Evolutionary conservation across 2,797 vertebrate genomes (phyloP), one percentile per base, ranked within the genome.

Genomic region (Falco cherrug): DNA sequence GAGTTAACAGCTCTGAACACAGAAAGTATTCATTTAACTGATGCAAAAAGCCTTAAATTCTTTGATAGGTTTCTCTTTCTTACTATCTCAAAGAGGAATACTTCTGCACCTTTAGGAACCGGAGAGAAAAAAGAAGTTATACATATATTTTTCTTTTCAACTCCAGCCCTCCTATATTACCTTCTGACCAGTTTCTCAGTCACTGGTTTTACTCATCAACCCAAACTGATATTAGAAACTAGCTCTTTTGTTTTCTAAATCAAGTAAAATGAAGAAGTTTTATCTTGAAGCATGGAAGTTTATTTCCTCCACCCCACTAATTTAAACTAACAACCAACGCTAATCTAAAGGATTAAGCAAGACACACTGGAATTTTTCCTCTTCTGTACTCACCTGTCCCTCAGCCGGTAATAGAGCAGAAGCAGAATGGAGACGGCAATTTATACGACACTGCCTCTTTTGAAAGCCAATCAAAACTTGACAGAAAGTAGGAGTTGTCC

Each of bases 391-490:
- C 96, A 97, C 97, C 97, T 93, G 67, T 39, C 54, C 22, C 45
- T 70, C 82, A 67, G 87, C 82, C 21, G 77, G 60, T 63, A 29
- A 71, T 6, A 85, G 63, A 69, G 65, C 61, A 89, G 69, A 76
- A 76, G 78, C 63, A 82, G n/a, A 56, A 57, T 0, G 0, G 83
- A 59, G 28, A 39, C 25, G 63, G 89, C 45, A 80, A 97, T 97
- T 97, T 98, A 98, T 97, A 96, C 97, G 97, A 91, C 97, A 96
- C 97, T 76, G 97, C 97, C 98, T 97, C 97, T 82, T 84, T 26
- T 13, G 75, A 76, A 93, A 92, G 94, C 98, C 97, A 98, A 98
- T 98, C 73, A 89, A 69, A 95, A 65, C 22, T 57, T 28, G 45
- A 41, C 43, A 31, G 43, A 87, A 88, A 90, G 97, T 93, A 96